Percentiles rank a stretch among this genome's conserved stretches.
These are phyloP conservation scores for Brachionus paranguensis DNA, from an alignment of 1,140 invertebrate genomes.

Conservation along the genomic window DNA sequence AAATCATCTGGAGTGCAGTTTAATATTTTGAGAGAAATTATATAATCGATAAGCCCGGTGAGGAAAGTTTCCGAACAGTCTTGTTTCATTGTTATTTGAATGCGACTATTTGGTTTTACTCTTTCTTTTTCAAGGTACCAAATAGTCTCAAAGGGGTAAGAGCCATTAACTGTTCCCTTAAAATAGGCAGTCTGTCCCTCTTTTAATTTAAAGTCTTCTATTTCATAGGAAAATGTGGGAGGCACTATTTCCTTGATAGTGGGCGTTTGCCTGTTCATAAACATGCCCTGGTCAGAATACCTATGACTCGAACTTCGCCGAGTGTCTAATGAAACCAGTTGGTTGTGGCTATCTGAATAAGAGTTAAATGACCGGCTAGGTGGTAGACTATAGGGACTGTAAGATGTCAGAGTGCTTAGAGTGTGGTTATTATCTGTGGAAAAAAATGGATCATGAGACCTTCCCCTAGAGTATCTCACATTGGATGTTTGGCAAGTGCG, in stretches of 20 bases:
- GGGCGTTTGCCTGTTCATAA: background rate
- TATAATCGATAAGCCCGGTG: conserved; percentile 25
- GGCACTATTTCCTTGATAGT: conserved; percentile 35
- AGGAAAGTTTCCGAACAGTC: conserved; percentile 15
- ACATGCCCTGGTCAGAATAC: conserved; percentile 1
- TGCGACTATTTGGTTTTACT: background rate
- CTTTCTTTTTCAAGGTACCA: background rate
- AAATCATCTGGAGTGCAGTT: conserved; percentile 52
- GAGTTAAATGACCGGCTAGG: background rate
- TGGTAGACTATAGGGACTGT: background rate
- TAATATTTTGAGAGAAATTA: conserved; percentile 11
- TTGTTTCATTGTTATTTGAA: conserved; percentile 12
- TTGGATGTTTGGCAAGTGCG: background rate
- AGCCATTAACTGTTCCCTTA: conserved; percentile 12
- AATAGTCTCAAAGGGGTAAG: conserved; percentile 32
- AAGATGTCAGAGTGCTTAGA: background rate
- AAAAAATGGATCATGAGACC: background rate
- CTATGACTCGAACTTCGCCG: background rate
- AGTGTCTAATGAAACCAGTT: background rate
- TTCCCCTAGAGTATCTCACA: background rate
- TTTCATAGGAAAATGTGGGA: conserved; percentile 33
- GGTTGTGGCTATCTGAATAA: background rate
- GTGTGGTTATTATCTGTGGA: background rate
- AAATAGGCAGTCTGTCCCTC: conserved; percentile 25
- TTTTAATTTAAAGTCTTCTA: background rate